Evolutionary conservation across 64 coral and sea anemone genomes (phyloP), one percentile per base, ranked within the genome.

Genomic region (Montipora foliosa): DNA sequence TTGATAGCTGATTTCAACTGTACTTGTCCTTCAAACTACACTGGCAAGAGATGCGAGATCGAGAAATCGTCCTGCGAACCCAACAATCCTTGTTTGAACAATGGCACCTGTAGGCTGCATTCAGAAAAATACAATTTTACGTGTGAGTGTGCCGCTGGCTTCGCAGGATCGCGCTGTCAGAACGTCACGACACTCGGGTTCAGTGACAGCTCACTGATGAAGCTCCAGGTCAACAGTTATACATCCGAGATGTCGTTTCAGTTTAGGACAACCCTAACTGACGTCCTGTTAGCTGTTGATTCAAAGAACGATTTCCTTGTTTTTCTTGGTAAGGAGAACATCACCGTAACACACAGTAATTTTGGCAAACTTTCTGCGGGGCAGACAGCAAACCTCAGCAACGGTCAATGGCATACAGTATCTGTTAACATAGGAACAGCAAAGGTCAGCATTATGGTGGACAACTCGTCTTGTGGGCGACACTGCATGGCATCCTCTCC

Each of bases 161-260:
- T 95, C 81, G 94, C 93, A 78, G 96, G 96, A 52, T n/a, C 49
- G 59, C 90, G 45, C 20, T 98, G 96, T 47, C 85, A 95, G 66
- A 98, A 98, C 47, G 77, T 90, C 11, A 98, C 96, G 37, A 95
- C 93, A 21, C 67, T 98, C 14, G 89, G 96, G 7, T 89, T 98
- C 74, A 98, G 87, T 67, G 93, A 93, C 29, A 90, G 93, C 3
- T 98, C 96, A 7, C 82, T 87, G 55, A 93, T 98, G 96, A 79
- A 44, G n/a, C 67, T 95, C 79, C 66, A 77, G 8, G 24, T 95
- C 44, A 81, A 89, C 53, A 95, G 75, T 78, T 29, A 44, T 37
- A 14, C 21, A 1, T 80, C 95, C 55, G 72, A 87, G 49, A 24
- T 98, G 11, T 89, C 90, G 9, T 93, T 98, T 58, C 87, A 98